These are phyloP conservation scores for Isoperla grammatica DNA, from an alignment of 2,888 invertebrate species.

Conservation along the genomic window DNA sequence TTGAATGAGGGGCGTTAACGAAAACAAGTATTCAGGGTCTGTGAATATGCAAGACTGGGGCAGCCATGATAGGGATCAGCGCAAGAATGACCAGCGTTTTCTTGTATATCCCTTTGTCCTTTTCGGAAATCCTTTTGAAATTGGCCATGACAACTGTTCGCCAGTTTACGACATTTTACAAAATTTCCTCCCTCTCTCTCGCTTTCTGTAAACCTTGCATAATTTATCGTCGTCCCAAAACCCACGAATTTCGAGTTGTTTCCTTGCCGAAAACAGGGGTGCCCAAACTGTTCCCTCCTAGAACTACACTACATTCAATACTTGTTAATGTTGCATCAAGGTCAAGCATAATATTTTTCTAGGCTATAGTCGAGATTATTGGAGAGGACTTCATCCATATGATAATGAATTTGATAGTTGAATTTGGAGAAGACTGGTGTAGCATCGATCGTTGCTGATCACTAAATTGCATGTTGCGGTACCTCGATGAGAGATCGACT, in stretches of 20 bases:
- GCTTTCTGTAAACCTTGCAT: constrained; percentile 4
- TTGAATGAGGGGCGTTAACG: too few relatives aligned
- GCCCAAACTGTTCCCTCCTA: not conserved
- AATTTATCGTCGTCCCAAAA: not conserved
- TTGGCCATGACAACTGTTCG: constrained; percentile 18
- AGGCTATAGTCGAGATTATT: too few relatives aligned
- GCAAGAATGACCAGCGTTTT: constrained; percentile 13
- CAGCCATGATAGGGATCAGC: constrained; percentile 12
- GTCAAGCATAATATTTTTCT: too few relatives aligned
- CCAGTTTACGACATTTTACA: constrained; percentile 18
- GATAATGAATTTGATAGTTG: too few relatives aligned
- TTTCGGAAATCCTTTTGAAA: constrained; percentile 14
- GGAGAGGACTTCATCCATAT: too few relatives aligned
- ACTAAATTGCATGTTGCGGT: too few relatives aligned
- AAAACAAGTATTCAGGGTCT: too few relatives aligned
- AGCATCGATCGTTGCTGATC: too few relatives aligned
- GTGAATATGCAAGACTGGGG: constrained; percentile 1
- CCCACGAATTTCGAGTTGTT: constrained; percentile 9
- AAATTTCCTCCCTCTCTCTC: constrained; percentile 5
- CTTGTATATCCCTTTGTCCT: constrained; percentile 3
- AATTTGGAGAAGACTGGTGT: too few relatives aligned
- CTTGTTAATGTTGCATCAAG: too few relatives aligned
- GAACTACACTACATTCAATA: too few relatives aligned
- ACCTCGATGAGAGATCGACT: too few relatives aligned
- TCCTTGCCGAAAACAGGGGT: constrained; percentile 2